Percentiles rank a stretch among this genome's conserved stretches.
These are phyloP conservation scores for Sylvia borin DNA, from an alignment of 2,797 vertebrate genomes.

Conservation along the genomic window DNA sequence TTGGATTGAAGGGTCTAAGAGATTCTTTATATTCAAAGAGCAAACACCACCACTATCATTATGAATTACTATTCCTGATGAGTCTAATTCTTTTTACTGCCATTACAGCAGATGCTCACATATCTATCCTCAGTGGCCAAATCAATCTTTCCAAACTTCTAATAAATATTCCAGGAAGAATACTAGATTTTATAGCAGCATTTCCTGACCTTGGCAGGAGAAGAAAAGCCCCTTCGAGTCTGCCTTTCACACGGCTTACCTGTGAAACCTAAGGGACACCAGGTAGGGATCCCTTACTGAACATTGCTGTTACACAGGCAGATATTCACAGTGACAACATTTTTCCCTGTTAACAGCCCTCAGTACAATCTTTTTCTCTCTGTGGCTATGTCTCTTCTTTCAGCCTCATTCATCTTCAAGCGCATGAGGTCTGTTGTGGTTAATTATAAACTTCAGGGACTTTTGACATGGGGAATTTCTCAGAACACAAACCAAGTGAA, in stretches of 20 bases:
- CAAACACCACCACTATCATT: constrained; percentile 51
- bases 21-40: constrained; percentile 71
- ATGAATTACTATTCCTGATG: constrained; percentile 75
- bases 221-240: neutral
- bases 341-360: neutral
- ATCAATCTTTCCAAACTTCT: constrained; percentile 59
- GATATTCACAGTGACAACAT: neutral
- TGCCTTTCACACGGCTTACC: neutral
- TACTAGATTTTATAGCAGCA: neutral
- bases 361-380: neutral
- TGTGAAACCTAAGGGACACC: neutral
- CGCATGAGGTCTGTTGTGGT: neutral
- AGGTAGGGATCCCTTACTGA: neutral
- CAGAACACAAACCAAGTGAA: neutral
- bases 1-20: constrained; percentile 32
- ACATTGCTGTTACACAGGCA: neutral
- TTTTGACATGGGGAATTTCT: neutral
- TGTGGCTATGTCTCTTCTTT: neutral
- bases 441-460: neutral
- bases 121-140: constrained; percentile 59
- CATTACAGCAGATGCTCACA: constrained; percentile 70
- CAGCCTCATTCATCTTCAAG: neutral
- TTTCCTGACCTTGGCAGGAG: neutral
- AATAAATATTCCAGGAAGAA: constrained; percentile 59
- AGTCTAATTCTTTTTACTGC: constrained; percentile 74